Evolutionary conservation across 2,797 vertebrate species (phyloP).

Genomic region (Crocidura indochinensis): DNA sequence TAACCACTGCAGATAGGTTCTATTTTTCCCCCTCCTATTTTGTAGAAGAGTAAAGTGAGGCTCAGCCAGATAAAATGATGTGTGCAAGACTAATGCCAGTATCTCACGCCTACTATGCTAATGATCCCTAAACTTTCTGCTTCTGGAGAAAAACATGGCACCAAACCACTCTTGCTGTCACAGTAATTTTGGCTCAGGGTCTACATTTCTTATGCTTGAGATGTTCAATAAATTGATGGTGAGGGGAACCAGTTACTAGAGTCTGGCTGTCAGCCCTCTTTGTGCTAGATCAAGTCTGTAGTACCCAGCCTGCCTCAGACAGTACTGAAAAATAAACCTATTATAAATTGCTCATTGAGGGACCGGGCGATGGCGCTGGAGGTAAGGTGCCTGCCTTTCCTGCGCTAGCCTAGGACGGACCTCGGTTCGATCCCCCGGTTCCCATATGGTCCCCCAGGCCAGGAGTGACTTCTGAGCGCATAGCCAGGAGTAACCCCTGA

Average conservation of each 20-base stretch:
- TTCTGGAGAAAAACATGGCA: background rate
- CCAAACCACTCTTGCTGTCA: background rate
- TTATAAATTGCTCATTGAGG: background rate
- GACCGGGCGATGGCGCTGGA: too few species aligned
- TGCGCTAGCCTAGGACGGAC: too few species aligned
- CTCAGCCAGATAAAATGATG: background rate
- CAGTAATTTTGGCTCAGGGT: rapidly evolving
- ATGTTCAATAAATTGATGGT: background rate
- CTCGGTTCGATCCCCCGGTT: too few species aligned
- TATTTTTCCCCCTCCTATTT: background rate
- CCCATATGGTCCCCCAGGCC: too few species aligned
- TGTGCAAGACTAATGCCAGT: background rate
- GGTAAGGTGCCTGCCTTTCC: too few species aligned
- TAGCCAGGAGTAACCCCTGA: too few species aligned
- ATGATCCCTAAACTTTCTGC: background rate
- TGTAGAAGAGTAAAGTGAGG: slow-evolving; percentile 15
- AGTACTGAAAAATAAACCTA: background rate
- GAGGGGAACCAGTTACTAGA: background rate
- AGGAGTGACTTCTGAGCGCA: too few species aligned
- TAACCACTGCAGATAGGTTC: background rate
- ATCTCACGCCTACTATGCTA: background rate
- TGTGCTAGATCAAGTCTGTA: background rate
- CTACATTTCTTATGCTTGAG: background rate
- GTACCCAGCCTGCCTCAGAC: background rate
- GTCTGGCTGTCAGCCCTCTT: background rate